Evolutionary conservation across 2,113 vertebrate genomes (phyloP), one percentile per base, ranked within the genome.

Genomic region (Euleptes europaea): DNA sequence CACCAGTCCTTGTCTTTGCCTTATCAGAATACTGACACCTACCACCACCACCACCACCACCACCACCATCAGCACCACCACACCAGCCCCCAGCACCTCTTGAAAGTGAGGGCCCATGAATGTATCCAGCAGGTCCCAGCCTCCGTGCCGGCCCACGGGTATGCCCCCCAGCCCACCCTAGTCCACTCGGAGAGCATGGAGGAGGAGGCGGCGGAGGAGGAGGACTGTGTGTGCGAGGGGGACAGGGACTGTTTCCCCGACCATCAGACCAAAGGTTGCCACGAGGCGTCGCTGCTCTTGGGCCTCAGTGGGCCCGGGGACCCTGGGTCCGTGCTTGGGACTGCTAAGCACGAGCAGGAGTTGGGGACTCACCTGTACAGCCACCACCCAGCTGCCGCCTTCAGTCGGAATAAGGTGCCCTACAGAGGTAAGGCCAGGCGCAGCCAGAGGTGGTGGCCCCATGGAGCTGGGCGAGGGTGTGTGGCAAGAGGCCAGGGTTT

Each of bases 181-280:
- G 92, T 97, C 86, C 98, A 97, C 47, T 98, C 98, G 0, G 99
- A 99, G 96, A 99, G 98, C 97, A 99, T 99, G 98, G 99, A 99
- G 92, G 99, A 99, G 94, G 99, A 99, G 90, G 96, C 95, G 44
- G 89, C 86, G 0, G 95, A 95, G 14, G 95, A 96, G 86, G 96
- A 92, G 84, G 96, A 97, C 0, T 65, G 76, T 19, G 9, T 73
- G 67, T 80, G 84, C 2, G 51, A 49, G 40, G 40, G 77, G 40
- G 54, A 26, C 35, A 28, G 69, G 84, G 84, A 72, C 69, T 84
- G 91, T 91, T 98, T 98, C 94, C 93, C 97, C 5, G 98, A 98
- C 95, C 94, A 88, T 90, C 94, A 95, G 94, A 95, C 96, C 94
- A 98, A 98, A 94, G 96, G 94, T 84, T 95, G 95, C 94, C 96